Base-by-base conservation (phyloP, 2,888 invertebrate genomes). In the Eristalinus sepulchralis region DNA sequence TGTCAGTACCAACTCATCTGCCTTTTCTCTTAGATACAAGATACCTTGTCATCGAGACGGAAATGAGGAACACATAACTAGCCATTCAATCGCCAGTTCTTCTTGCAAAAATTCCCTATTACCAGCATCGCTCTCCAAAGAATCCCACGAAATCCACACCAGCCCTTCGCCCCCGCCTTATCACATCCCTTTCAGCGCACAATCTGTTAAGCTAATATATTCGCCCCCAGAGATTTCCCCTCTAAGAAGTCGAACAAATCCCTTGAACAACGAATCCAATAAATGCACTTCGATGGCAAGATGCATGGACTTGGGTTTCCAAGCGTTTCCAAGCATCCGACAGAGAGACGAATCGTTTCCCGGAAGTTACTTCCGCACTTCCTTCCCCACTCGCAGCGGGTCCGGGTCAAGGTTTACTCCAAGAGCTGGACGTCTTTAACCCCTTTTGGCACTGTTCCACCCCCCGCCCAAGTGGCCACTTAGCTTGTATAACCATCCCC, bases 401-500 rank as follows among this genome's bases (percentile, higher is more conserved):
- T 17, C 17, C 47, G 47, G 47, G 47, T 47, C 47, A 47, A 47
- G 47, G 47, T 47, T 47, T 17, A 17, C 17, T n/a, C 17, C 6
- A n/a, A 47, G 47, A 47, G 47, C 17, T 39, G 39, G 34, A 39
- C 39, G 39, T 47, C 17, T 47, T 17, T 47, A 47, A 47, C 47
- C 47, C 47, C 39, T 27, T 27, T 27, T 27, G 27, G 27, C n/a
- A 8, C 5, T 17, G 27, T 2, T 27, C 17, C 47, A n/a, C 17
- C 6, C 8, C 17, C 47, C n/a, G 17, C 47, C 47, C 47, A 80
- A 76, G 57, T 80, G 80, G 66, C 60, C 80, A 76, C 76, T 80
- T 80, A 80, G 53, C 59, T 80, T 68, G 63, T 63, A 83, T 70
- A 75, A 66, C 68, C 47, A 64, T 70, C 53, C 72, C 47, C 68